phyloP scores from a whole-genome alignment of 2,797 vertebrate genomes.

The Karalla daura region DNA sequence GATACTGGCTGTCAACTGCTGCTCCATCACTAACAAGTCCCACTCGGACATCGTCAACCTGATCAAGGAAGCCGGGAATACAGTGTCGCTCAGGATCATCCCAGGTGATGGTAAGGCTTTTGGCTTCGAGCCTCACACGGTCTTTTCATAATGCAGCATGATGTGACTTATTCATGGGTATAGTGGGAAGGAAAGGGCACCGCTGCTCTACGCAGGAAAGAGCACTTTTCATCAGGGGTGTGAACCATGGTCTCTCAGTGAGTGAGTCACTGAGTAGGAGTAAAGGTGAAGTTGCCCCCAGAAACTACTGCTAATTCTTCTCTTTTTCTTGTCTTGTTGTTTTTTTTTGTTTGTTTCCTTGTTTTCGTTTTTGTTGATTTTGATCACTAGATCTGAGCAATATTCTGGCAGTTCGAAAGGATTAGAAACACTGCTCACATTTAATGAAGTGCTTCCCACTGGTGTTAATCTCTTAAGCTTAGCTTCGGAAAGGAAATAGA shows the following conservation, averaged over 20 bases:
- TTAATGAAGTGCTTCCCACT: constrained; percentile 42
- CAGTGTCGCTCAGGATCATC: constrained; percentile 98
- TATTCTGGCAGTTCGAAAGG: constrained; percentile 27
- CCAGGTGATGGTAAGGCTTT: constrained; percentile 93
- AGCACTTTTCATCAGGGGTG: constrained; percentile 55
- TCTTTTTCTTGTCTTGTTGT: not conserved
- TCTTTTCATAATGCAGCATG: constrained; percentile 62
- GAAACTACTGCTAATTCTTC: constrained; percentile 12
- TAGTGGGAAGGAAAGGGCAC: constrained; percentile 63
- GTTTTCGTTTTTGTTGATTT: constrained; percentile 16
- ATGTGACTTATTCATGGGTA: constrained; percentile 73
- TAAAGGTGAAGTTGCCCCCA: constrained; percentile 35
- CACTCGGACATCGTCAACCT: constrained; percentile 99
- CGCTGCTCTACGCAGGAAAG: constrained; percentile 48
- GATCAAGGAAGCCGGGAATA: constrained; percentile 99
- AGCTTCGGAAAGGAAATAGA: constrained; percentile 31
- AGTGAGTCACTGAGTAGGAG: constrained; percentile 53
- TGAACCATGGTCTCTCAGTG: constrained; percentile 46
- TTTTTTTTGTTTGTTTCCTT: not conserved
- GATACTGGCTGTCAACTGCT: constrained; percentile 96
- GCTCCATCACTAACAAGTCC: constrained; percentile 99
- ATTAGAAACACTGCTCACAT: constrained; percentile 35
- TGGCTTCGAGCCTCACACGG: constrained; percentile 30
- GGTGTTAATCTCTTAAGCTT: constrained; percentile 34
- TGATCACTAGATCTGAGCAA: constrained; percentile 5